These are phyloP conservation scores for Pentalonia nigronervosa DNA, from an alignment of 1,140 invertebrate species.

Conservation along the genomic window DNA sequence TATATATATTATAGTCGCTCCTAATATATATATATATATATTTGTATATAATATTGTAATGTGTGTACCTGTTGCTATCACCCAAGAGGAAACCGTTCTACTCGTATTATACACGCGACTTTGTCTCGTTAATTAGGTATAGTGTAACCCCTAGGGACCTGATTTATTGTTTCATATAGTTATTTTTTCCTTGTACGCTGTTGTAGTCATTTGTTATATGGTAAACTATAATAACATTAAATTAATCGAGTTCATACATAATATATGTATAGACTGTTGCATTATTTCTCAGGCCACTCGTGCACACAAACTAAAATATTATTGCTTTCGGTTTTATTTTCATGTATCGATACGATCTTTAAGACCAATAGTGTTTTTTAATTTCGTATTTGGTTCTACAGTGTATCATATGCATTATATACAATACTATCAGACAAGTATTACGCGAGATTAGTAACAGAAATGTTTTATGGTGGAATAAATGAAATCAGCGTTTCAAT, in stretches of 20 bases:
- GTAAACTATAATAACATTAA: background rate
- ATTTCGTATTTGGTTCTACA: background rate
- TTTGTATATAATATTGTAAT: background rate
- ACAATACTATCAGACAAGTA: background rate
- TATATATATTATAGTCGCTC: background rate
- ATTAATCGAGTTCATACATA: background rate
- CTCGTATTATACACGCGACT: background rate
- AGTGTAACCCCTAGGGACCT: slow-evolving; percentile 14
- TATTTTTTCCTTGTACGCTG: background rate
- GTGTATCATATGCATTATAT: background rate
- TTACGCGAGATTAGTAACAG: background rate
- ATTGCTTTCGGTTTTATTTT: background rate
- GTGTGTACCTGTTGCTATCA: background rate
- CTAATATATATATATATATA: background rate
- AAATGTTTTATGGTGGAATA: background rate
- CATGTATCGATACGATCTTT: background rate
- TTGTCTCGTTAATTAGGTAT: background rate
- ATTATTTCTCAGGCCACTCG: too few species aligned
- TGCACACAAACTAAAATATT: background rate
- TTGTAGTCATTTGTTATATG: background rate
- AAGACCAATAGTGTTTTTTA: background rate
- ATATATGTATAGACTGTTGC: background rate
- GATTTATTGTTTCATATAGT: slow-evolving; percentile 17
- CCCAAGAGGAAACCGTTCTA: background rate
- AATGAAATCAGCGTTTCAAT: background rate